Evolutionary conservation across 2,888 invertebrate genomes (phyloP).

Genomic region (Capitulum mitella): DNA sequence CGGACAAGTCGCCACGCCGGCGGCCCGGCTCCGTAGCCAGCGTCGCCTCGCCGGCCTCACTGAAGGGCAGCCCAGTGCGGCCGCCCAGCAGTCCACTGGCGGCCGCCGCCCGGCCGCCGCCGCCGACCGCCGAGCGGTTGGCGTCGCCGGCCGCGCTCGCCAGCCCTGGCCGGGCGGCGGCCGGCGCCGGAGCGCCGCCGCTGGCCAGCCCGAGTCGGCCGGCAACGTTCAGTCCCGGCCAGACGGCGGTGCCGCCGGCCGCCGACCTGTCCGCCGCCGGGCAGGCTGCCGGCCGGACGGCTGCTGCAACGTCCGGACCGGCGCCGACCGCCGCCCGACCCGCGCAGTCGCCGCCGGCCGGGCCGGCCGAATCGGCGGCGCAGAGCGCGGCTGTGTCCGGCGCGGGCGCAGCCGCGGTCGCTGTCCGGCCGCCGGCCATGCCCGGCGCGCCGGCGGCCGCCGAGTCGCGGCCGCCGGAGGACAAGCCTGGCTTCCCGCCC

Average conservation of each 20-base stretch:
- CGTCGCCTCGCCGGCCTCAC: neutral
- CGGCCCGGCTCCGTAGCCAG: conserved; percentile 14
- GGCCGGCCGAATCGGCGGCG: neutral
- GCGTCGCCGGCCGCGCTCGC: neutral
- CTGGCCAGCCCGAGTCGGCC: neutral
- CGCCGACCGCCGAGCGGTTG: neutral
- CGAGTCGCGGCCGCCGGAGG: neutral
- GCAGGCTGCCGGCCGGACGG: neutral
- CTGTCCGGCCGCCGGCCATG: neutral
- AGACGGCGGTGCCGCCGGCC: neutral
- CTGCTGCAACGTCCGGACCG: neutral
- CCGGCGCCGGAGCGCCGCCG: neutral
- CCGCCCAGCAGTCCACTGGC: neutral
- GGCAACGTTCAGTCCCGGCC: neutral
- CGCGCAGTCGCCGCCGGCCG: neutral
- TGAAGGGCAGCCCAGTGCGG: neutral
- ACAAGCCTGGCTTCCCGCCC: neutral
- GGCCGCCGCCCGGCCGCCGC: neutral
- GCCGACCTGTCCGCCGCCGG: neutral
- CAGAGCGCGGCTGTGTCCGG: neutral
- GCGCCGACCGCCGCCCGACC: neutral
- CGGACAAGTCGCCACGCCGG: conserved; percentile 12
- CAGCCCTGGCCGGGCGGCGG: neutral
- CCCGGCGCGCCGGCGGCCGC: neutral
- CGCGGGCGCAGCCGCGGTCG: neutral